These are phyloP conservation scores for Mobula hypostoma DNA, from an alignment of 2,113 vertebrate species.

Conservation along the genomic window DNA sequence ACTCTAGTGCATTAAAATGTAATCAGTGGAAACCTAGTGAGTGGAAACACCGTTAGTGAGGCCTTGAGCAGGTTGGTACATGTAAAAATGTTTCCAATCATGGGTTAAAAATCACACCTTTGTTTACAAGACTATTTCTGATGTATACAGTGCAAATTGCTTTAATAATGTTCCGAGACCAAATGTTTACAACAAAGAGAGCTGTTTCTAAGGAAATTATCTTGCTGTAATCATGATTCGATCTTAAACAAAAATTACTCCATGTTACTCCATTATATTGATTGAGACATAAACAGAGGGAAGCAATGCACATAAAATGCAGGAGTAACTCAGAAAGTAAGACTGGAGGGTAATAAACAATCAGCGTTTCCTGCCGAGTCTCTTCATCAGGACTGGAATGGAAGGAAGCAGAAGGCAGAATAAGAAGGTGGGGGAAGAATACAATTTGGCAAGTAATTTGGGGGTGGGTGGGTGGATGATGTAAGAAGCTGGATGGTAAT, in stretches of 20 bases:
- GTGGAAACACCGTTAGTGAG: not conserved
- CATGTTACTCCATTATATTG: not conserved
- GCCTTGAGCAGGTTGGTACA: constrained; percentile 1
- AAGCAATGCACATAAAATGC: too few species aligned
- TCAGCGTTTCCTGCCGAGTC: too few species aligned
- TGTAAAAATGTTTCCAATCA: not conserved
- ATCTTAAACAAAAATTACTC: not conserved
- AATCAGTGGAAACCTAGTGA: not conserved
- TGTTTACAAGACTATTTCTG: not conserved
- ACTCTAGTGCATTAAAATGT: not conserved
- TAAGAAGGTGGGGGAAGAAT: too few species aligned
- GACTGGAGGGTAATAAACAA: too few species aligned
- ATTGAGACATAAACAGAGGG: not conserved
- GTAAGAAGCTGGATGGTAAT: too few species aligned
- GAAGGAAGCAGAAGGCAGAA: too few species aligned
- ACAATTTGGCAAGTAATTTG: too few species aligned
- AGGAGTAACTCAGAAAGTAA: too few species aligned
- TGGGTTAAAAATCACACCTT: not conserved
- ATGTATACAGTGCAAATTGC: not conserved
- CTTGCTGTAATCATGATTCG: not conserved
- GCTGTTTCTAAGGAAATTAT: not conserved
- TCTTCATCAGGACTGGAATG: too few species aligned
- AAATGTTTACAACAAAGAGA: not conserved
- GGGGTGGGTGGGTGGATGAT: too few species aligned
- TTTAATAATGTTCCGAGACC: not conserved